Evolutionary conservation across 2,113 vertebrate species (phyloP).

Genomic region (Cnemophilus loriae): DNA sequence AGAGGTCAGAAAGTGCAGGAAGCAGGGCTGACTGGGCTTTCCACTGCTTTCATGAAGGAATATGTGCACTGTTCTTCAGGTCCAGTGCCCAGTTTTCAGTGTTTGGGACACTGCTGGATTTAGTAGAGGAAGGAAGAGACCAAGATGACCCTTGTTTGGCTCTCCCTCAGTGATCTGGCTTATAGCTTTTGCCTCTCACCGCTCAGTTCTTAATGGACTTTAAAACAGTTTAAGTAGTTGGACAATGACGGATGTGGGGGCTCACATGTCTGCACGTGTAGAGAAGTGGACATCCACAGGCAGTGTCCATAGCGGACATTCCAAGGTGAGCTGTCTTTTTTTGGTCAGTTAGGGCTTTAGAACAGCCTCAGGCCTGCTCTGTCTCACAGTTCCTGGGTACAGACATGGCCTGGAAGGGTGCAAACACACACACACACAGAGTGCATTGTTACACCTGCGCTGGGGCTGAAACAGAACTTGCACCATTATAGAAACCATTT

Average conservation of each 20-base stretch:
- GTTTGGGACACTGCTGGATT: neutral
- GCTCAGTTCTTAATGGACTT: neutral
- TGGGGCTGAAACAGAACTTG: neutral
- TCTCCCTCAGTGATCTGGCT: neutral
- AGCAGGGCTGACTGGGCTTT: neutral
- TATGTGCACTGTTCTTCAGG: neutral
- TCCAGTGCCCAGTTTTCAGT: neutral
- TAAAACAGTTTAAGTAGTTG: neutral
- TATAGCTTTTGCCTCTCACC: neutral
- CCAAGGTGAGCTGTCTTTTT: neutral
- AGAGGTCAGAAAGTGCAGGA: neutral
- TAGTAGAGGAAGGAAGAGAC: neutral
- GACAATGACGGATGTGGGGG: neutral
- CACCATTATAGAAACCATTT: neutral
- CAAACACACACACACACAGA: neutral
- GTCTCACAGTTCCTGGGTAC: fast-evolving
- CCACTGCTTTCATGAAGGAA: neutral
- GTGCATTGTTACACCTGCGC: neutral
- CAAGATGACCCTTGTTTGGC: neutral
- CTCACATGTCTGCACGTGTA: neutral
- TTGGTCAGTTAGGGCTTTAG: fast-evolving
- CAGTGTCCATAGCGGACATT: neutral
- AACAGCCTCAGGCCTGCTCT: neutral
- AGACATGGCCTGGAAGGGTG: neutral
- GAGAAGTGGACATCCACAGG: neutral